Percentiles rank a stretch among this genome's conserved stretches.
These are phyloP conservation scores for Ptychadena robeensis DNA, from an alignment of 2,797 vertebrate species.

Conservation along the genomic window DNA sequence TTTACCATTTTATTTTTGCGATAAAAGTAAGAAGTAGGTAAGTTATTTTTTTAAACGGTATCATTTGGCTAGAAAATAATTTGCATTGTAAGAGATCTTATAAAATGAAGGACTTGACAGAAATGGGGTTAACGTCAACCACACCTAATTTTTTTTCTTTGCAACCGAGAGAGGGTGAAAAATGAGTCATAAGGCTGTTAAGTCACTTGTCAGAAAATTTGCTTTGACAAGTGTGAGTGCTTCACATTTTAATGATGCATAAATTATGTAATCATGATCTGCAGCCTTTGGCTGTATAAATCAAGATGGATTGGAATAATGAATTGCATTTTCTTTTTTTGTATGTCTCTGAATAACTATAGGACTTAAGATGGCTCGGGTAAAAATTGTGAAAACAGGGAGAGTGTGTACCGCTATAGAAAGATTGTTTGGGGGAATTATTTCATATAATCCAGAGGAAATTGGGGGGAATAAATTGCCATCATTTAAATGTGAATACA, in stretches of 20 bases:
- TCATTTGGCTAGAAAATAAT: not conserved
- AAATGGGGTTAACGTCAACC: conserved; percentile 37
- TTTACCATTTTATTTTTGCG: not conserved
- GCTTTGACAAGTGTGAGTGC: conserved; percentile 58
- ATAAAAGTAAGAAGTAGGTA: not conserved
- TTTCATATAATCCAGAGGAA: not conserved
- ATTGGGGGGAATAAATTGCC: not conserved
- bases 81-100: not conserved
- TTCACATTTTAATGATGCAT: conserved; percentile 61
- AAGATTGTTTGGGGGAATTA: not conserved
- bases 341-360: conserved; percentile 42
- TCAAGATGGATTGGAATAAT: conserved; percentile 61
- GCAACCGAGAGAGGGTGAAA: conserved; percentile 18
- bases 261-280: conserved; percentile 61
- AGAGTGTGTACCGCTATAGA: not conserved
- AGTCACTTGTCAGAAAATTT: conserved; percentile 56
- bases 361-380: conserved; percentile 2
- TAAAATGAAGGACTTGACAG: not conserved
- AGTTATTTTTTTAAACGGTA: not conserved
- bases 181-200: conserved; percentile 55
- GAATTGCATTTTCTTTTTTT: conserved; percentile 55
- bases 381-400: conserved; percentile 27
- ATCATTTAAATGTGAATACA: not conserved
- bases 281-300: conserved; percentile 58
- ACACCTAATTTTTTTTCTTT: conserved; percentile 48